phyloP scores from a whole-genome alignment of 2,888 invertebrate species.

The Mesopsocus fuscifrons region DNA sequence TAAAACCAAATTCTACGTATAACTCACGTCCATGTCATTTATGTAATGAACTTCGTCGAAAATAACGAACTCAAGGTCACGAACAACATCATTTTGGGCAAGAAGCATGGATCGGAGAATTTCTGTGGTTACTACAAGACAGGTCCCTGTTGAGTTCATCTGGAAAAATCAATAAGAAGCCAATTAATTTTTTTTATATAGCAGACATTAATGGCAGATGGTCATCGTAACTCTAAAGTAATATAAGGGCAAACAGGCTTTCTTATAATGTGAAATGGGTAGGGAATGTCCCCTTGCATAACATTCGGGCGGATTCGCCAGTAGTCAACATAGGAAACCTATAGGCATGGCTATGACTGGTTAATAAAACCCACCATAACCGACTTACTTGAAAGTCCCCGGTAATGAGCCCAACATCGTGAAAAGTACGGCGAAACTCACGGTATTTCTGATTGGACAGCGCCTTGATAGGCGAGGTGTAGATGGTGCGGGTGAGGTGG shows the following conservation, averaged over 20 bases:
- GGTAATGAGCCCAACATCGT: constrained; percentile 77
- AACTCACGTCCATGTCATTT: constrained; percentile 69
- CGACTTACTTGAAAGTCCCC: constrained; percentile 68
- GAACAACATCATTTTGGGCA: constrained; percentile 53
- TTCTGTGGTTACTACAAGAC: constrained; percentile 98
- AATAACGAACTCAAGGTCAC: constrained; percentile 95
- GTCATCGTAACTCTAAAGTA: too few relatives aligned
- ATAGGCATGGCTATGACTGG: too few relatives aligned
- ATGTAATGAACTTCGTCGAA: constrained; percentile 99
- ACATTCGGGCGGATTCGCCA: too few relatives aligned
- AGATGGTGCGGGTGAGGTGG: constrained; percentile 82
- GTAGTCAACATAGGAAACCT: too few relatives aligned
- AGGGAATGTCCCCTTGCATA: too few relatives aligned
- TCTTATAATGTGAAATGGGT: too few relatives aligned
- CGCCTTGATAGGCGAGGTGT: constrained; percentile 98
- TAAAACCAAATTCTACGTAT: too few relatives aligned
- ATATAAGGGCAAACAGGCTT: too few relatives aligned
- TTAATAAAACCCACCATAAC: too few relatives aligned
- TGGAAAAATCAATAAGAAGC: too few relatives aligned
- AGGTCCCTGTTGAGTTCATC: constrained; percentile 80
- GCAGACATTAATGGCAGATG: too few relatives aligned
- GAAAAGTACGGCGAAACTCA: constrained; percentile 84
- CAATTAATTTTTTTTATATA: too few relatives aligned
- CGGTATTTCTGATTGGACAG: constrained; percentile 97
- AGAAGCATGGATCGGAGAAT: constrained; percentile 88